Base-by-base conservation (phyloP, 2,113 vertebrate species). In the Zeus faber region DNA sequence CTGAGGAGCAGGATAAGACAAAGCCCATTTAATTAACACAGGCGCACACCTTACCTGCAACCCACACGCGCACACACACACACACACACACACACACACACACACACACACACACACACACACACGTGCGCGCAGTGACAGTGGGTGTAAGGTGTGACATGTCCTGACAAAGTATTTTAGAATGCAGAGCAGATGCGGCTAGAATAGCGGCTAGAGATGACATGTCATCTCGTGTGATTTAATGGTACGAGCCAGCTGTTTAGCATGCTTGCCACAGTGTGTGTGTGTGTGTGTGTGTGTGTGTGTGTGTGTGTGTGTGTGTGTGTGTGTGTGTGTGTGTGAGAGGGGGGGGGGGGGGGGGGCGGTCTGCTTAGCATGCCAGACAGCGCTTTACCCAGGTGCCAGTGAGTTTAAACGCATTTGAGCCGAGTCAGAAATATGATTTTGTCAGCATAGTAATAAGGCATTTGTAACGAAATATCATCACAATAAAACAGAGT, bases 361-460 rank as follows among this genome's bases (percentile, higher is more conserved):
- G 60, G 25, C 39, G 24, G 35, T 35, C 17, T 23, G 21, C 21
- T 22, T 47, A 57, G 21, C 29, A 57, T 47, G 27, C 21, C 21
- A 11, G 21, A 13, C 13, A 26, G 45, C 3, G 27, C 54, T 61
- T 46, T 27, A 41, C 58, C 44, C 81, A 79, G 78, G 74, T 75
- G 82, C 54, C 43, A 7, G 24, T 40, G 29, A 63, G 26, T 72
- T 70, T 74, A 76, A 79, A 70, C 37, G 11, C 35, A 68, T 77
- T 74, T 66, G 62, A 76, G 67, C 50, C 1, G 1, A 41, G 21
- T 13, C 62, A 67, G 67, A 76, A 81, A 85, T 85, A 41, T 23
- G 76, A 77, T 83, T 83, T 70, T 59, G 63, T 44, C 48, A 29
- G 61, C 72, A 74, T 76, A 70, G 78, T 65, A 80, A 84, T 70